These are phyloP conservation scores for Diarsia dahlii DNA, from an alignment of 2,888 invertebrate genomes.

Conservation along the genomic window DNA sequence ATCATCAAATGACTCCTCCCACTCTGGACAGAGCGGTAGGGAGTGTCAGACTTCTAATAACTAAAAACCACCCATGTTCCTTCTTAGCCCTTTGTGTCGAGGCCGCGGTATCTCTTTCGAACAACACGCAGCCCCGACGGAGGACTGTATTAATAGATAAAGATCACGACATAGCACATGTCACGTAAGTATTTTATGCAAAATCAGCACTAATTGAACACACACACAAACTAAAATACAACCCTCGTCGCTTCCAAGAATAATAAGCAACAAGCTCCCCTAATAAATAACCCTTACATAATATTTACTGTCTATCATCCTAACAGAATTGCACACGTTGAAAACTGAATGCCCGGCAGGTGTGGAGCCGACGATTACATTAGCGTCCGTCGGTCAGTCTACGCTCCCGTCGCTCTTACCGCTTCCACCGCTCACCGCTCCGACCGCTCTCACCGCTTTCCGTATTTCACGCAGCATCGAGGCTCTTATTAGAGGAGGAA, in stretches of 20 bases:
- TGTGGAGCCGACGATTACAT: conserved; percentile 52
- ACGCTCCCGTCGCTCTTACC: conserved; percentile 16
- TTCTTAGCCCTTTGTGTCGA: too few species aligned
- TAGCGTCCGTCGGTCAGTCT: conserved; percentile 54
- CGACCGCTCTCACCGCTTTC: conserved; percentile 32
- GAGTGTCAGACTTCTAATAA: too few species aligned
- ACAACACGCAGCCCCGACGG: too few species aligned
- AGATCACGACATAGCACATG: neutral
- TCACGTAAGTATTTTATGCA: neutral
- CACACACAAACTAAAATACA: neutral
- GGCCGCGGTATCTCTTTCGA: too few species aligned
- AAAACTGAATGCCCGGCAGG: conserved; percentile 41
- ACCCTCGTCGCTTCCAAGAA: neutral
- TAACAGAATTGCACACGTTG: conserved; percentile 3
- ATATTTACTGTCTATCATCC: conserved; percentile 11
- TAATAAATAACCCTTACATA: conserved; percentile 6
- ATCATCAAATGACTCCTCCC: too few species aligned
- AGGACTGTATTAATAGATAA: neutral
- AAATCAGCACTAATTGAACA: neutral
- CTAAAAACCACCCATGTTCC: too few species aligned
- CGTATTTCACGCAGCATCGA: conserved; percentile 37
- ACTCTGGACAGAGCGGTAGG: too few species aligned
- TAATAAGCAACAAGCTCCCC: neutral
- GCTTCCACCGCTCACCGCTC: conserved; percentile 37
- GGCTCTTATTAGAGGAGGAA: conserved; percentile 32